Conservation (phyloP, 2,888 invertebrate species). For the Drosophila gaucha region DNA sequence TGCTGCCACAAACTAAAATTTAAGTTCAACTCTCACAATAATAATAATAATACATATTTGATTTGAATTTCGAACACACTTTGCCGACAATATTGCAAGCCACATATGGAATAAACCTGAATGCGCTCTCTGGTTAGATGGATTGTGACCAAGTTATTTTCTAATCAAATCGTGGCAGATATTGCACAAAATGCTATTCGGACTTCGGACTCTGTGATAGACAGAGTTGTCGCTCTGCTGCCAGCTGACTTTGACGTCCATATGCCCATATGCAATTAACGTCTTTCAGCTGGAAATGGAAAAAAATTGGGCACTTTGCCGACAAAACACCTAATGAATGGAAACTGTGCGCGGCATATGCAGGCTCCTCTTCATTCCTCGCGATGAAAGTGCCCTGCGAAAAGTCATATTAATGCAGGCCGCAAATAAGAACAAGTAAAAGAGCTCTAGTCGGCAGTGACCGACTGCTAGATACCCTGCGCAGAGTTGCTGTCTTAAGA, state of each 20-base stretch:
- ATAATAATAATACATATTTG: too few species aligned
- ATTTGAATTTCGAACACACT: too few species aligned
- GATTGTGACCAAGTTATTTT: not conserved
- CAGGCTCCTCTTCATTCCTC: conserved; percentile 23
- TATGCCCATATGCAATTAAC: conserved; percentile 10
- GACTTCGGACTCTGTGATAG: not conserved
- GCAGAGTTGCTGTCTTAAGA: too few species aligned
- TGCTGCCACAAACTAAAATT: too few species aligned
- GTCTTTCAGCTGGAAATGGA: conserved; percentile 11
- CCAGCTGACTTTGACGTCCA: conserved; percentile 2
- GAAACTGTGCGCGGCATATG: conserved; percentile 32
- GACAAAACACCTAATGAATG: conserved; percentile 17
- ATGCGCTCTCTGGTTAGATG: not conserved
- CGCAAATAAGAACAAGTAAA: conserved; percentile 36
- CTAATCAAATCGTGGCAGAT: not conserved
- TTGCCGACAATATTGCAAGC: too few species aligned
- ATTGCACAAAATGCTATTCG: not conserved
- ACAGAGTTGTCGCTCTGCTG: not conserved
- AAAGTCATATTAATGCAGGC: conserved; percentile 45
- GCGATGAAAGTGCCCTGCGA: conserved; percentile 17
- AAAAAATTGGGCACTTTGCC: conserved; percentile 8
- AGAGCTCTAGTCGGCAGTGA: too few species aligned
- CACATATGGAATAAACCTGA: not conserved
- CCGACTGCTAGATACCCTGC: too few species aligned
- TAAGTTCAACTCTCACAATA: too few species aligned